A percentile compares a stretch with the other conserved stretches of the same genome.
Conservation (phyloP, 2,113 vertebrate species). For the Brachyhypopomus gauderio region DNA sequence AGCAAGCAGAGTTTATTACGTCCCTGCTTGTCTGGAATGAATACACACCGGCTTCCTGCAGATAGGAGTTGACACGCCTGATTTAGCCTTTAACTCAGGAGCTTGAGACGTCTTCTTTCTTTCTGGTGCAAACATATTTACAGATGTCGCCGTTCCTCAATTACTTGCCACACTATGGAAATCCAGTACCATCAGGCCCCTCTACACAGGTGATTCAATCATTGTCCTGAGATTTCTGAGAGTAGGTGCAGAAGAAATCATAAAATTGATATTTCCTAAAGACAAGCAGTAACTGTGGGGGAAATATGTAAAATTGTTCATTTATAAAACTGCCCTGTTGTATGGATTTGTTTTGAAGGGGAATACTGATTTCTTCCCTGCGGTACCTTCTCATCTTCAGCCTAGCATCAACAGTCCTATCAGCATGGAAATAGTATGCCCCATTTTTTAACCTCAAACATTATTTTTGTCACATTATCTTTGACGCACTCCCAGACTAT, state of each 20-base stretch:
- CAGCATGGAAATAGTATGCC: slow-evolving; percentile 74
- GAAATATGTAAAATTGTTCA: background rate
- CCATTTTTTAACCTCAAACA: background rate
- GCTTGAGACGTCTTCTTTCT: no score
- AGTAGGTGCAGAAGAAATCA: no score
- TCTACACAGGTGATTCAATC: background rate
- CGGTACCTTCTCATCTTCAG: slow-evolving; percentile 52
- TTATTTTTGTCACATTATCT: background rate
- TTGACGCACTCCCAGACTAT: background rate
- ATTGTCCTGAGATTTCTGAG: no score
- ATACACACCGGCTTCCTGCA: no score
- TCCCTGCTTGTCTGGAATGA: no score
- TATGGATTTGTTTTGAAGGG: slow-evolving; percentile 51
- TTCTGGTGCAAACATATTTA: background rate
- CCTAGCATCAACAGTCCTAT: slow-evolving; percentile 61
- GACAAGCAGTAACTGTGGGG: background rate
- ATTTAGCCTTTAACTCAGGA: no score
- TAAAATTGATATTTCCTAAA: no score
- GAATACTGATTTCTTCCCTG: slow-evolving; percentile 49
- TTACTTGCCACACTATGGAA: slow-evolving; percentile 27
- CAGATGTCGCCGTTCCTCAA: slow-evolving; percentile 15
- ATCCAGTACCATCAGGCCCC: background rate
- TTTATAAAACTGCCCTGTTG: background rate
- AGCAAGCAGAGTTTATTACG: no score
- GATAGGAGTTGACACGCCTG: no score